phyloP scores from a whole-genome alignment of 92 coral and sea anemone genomes.

The Anthopleura xanthogrammica region DNA sequence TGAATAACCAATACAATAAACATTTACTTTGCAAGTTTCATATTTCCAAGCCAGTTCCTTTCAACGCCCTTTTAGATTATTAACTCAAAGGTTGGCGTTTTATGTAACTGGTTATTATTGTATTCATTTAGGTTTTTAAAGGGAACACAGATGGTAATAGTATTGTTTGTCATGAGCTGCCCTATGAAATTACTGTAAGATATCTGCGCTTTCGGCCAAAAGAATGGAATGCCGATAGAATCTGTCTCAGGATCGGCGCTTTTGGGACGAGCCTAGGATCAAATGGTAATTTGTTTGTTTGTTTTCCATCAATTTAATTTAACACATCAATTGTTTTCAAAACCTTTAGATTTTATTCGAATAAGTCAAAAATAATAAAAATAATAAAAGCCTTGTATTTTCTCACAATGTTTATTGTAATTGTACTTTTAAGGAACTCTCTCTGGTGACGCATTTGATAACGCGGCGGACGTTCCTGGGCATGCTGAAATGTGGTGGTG shows the following conservation, averaged over 20 bases:
- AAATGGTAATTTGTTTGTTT: neutral
- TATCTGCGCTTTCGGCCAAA: conserved; percentile 45
- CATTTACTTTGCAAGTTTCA: no score
- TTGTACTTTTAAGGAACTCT: neutral
- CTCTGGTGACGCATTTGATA: neutral
- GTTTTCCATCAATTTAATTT: neutral
- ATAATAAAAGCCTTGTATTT: no score
- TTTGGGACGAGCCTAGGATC: conserved; percentile 27
- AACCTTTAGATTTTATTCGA: no score
- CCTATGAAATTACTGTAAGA: conserved; percentile 40
- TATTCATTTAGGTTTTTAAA: conserved; percentile 26
- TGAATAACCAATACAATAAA: no score
- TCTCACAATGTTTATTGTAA: no score
- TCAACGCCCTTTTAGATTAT: no score
- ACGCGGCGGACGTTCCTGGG: neutral
- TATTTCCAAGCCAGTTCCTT: no score
- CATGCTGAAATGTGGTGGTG: conserved; percentile 28
- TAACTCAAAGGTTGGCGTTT: no score
- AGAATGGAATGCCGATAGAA: conserved; percentile 27
- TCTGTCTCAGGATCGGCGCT: conserved; percentile 49
- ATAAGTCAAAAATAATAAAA: no score
- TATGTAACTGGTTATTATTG: neutral
- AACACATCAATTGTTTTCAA: neutral
- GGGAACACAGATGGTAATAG: conserved; percentile 30
- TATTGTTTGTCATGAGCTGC: conserved; percentile 31